Base-by-base conservation (phyloP, 2,888 invertebrate species). In the Bellardia bayeri region DNA sequence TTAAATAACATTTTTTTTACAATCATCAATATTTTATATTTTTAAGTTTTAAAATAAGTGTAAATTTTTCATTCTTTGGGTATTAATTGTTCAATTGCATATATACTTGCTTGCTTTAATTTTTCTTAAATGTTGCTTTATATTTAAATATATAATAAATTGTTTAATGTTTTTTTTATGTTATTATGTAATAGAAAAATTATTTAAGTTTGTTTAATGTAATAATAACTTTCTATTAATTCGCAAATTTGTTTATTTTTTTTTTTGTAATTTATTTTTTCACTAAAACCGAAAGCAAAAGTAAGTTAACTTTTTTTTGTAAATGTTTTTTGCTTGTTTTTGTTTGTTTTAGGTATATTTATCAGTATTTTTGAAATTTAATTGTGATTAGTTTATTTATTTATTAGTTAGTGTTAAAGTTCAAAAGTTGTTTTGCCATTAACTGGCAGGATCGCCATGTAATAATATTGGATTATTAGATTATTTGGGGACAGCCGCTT, bases 171-270 rank as follows among this genome's bases (percentile, higher is more conserved):
- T 81, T 76, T 37, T 64, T 75, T 75, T 33, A n/a, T n/a, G n/a
- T n/a, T n/a, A n/a, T 76, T 56, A 33, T 82, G 68, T 82, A 85
- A 85, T 87, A 87, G 79, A 87, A 87, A 78, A 87, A 69, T 79
- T 56, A 79, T 63, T 71, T 64, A 82, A 42, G 45, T 69, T 82
- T 68, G n/a, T 58, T 49, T 81, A 51, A 40, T 58, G 14, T 84
- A 54, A 68, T 86, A 76, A 82, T 82, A 81, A 74, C 74, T 85
- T 85, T 84, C 78, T 82, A 82, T 84, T 87, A 82, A 83, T 51
- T 71, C 42, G 76, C 80, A 72, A 81, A 71, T 56, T 82, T 84
- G 11, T 3, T 64, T 61, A 51, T 61, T n/a, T 78, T 23, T 16
- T 30, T 72, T n/a, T 54, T 51, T 74, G 45, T 63, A 11, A 33